Evolutionary conservation across 2,888 invertebrate species (phyloP).

Genomic region (Metallyticus violacea): DNA sequence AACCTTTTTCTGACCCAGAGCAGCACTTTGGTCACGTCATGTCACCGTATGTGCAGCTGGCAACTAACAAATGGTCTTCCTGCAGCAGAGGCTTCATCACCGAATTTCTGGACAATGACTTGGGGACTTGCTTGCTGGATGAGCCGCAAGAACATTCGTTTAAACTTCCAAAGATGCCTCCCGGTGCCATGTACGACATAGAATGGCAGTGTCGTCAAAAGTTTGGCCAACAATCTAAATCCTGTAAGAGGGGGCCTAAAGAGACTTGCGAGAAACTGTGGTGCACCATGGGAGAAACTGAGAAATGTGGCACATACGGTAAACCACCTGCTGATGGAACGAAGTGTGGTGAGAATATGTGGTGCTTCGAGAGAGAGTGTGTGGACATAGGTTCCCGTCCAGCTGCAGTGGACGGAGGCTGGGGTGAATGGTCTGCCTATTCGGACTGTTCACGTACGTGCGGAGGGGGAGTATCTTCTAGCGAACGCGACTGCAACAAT

Average conservation of each 20-base stretch:
- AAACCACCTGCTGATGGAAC: constrained; percentile 65
- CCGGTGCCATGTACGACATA: constrained; percentile 65
- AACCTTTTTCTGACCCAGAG: constrained; percentile 47
- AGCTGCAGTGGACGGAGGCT: constrained; percentile 61
- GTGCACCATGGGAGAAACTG: constrained; percentile 48
- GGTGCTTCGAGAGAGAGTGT: constrained; percentile 64
- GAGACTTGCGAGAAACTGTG: constrained; percentile 50
- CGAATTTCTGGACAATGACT: constrained; percentile 59
- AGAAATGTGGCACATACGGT: constrained; percentile 51
- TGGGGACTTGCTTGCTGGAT: constrained; percentile 64
- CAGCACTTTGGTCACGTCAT: constrained; percentile 54
- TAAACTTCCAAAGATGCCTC: constrained; percentile 55
- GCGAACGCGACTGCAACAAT: constrained; percentile 60
- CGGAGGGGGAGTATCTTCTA: constrained; percentile 59
- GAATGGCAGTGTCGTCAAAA: constrained; percentile 59
- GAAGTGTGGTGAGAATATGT: constrained; percentile 63
- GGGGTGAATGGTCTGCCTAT: constrained; percentile 63
- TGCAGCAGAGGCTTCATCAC: constrained; percentile 57
- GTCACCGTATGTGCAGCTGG: constrained; percentile 55
- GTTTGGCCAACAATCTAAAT: constrained; percentile 36
- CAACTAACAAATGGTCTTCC: constrained; percentile 55
- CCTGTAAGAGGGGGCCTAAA: constrained; percentile 38
- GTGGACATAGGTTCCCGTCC: constrained; percentile 60
- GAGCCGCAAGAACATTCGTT: constrained; percentile 58
- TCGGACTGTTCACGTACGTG: constrained; percentile 60